These are phyloP conservation scores for Drosophila peninsularis DNA, from an alignment of 2,888 invertebrate genomes.

Conservation along the genomic window DNA sequence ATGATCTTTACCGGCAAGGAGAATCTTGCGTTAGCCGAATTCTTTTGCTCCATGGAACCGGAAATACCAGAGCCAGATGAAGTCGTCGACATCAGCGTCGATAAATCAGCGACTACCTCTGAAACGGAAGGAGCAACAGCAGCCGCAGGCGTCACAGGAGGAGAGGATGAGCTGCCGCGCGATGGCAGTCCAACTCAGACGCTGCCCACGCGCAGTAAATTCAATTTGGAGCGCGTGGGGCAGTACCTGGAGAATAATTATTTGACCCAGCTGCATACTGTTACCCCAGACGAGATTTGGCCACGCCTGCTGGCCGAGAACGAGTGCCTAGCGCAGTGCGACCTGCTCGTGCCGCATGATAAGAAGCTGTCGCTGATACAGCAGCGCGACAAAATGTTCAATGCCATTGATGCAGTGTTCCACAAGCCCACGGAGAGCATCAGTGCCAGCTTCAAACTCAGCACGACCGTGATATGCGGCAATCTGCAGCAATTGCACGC, in stretches of 20 bases:
- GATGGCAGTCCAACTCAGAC: constrained; percentile 7
- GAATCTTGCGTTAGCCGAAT: constrained; percentile 95
- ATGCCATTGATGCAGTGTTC: constrained; percentile 89
- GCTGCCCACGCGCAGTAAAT: constrained; percentile 85
- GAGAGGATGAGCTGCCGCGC: constrained; percentile 15
- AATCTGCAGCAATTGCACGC: constrained; percentile 51
- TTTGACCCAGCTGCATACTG: constrained; percentile 88
- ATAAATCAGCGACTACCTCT: constrained; percentile 30
- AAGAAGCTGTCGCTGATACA: constrained; percentile 92
- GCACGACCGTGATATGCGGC: constrained; percentile 86
- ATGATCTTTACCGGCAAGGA: constrained; percentile 95
- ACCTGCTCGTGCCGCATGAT: constrained; percentile 90
- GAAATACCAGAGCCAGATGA: constrained; percentile 37
- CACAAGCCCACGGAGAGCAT: constrained; percentile 88
- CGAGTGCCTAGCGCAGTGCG: constrained; percentile 89
- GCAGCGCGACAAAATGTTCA: constrained; percentile 90
- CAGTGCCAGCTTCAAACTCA: constrained; percentile 87
- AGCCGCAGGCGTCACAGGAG: no score
- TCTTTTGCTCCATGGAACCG: constrained; percentile 86
- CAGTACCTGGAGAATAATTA: constrained; percentile 93
- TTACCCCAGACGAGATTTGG: constrained; percentile 91
- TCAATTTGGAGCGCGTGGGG: constrained; percentile 95
- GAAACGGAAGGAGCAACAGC: neutral
- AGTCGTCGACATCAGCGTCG: constrained; percentile 72
- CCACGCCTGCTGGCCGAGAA: constrained; percentile 90